A percentile compares a stretch with the other conserved stretches of the same genome.
These are phyloP conservation scores for Ammospiza maritima DNA, from an alignment of 2,797 vertebrate species.

Conservation along the genomic window DNA sequence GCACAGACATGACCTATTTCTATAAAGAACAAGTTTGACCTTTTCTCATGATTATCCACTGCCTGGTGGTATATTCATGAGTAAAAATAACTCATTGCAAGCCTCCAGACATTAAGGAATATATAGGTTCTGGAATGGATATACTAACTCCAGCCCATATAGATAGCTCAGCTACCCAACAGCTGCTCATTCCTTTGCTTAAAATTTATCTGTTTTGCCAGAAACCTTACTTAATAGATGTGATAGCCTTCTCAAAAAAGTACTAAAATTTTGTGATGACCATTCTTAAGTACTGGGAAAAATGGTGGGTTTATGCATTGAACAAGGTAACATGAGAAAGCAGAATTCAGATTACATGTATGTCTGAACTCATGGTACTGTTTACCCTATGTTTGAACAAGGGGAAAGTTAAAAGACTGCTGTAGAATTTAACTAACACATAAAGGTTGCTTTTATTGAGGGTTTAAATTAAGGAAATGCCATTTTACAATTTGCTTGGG, in stretches of 20 bases:
- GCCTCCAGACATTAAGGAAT: not conserved
- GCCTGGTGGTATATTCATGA: not conserved
- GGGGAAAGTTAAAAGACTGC: not conserved
- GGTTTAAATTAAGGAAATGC: not conserved
- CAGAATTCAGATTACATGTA: not conserved
- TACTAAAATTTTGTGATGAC: constrained; percentile 4
- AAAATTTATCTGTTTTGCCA: constrained; percentile 57
- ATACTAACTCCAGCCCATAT: not conserved
- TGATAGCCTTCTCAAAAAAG: constrained; percentile 43
- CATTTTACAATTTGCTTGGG: not conserved
- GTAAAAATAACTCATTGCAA: constrained; percentile 5
- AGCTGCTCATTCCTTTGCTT: constrained; percentile 14
- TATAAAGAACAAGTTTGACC: not conserved
- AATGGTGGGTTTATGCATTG: not conserved
- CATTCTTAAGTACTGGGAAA: constrained; percentile 48
- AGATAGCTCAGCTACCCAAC: not conserved
- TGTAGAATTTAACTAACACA: not conserved
- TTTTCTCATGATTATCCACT: constrained; percentile 9
- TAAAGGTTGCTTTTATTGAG: not conserved
- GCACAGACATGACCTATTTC: not conserved
- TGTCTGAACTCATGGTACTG: not conserved
- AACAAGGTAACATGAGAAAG: not conserved
- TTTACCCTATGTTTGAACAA: not conserved
- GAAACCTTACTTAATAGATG: constrained; percentile 42
- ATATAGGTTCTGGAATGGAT: not conserved